A percentile compares a stretch with the other conserved stretches of the same genome.
Conservation (phyloP, 1,140 invertebrate genomes). For the Vanessa atalanta region DNA sequence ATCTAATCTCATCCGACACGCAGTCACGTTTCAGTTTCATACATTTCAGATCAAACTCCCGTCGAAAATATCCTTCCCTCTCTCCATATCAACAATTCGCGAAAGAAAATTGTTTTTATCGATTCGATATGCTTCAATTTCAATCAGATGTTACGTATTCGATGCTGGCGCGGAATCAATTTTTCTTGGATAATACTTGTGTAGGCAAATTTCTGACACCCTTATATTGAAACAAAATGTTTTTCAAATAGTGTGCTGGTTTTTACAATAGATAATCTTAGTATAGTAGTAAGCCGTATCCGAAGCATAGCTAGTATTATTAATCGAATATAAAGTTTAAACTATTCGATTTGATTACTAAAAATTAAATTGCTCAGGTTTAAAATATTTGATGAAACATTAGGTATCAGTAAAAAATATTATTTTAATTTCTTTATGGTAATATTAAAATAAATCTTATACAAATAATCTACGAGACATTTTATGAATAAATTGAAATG, state of each 20-base stretch:
- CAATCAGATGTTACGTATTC: conserved; percentile 61
- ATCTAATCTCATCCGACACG: conserved; percentile 57
- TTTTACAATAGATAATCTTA: too few species aligned
- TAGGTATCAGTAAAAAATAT: too few species aligned
- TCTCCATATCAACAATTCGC: conserved; percentile 61
- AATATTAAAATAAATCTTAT: too few species aligned
- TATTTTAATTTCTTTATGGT: too few species aligned
- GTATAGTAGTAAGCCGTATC: too few species aligned
- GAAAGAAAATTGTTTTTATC: conserved; percentile 74
- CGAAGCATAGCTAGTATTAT: too few species aligned
- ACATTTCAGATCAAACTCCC: conserved; percentile 57
- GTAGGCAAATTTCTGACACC: neutral
- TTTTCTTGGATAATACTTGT: conserved; percentile 35
- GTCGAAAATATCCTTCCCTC: conserved; percentile 60
- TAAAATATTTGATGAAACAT: too few species aligned
- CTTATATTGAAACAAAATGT: conserved; percentile 1
- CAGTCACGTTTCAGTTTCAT: conserved; percentile 64
- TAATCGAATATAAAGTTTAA: too few species aligned
- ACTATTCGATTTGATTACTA: too few species aligned
- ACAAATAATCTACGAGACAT: too few species aligned
- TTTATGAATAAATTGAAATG: too few species aligned
- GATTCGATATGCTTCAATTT: conserved; percentile 73
- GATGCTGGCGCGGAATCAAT: conserved; percentile 55
- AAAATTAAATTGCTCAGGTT: too few species aligned
- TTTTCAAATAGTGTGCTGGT: neutral